Evolutionary conservation across 2,797 vertebrate genomes (phyloP), one percentile per base, ranked within the genome.

Genomic region (Peromyscus nudipes): DNA sequence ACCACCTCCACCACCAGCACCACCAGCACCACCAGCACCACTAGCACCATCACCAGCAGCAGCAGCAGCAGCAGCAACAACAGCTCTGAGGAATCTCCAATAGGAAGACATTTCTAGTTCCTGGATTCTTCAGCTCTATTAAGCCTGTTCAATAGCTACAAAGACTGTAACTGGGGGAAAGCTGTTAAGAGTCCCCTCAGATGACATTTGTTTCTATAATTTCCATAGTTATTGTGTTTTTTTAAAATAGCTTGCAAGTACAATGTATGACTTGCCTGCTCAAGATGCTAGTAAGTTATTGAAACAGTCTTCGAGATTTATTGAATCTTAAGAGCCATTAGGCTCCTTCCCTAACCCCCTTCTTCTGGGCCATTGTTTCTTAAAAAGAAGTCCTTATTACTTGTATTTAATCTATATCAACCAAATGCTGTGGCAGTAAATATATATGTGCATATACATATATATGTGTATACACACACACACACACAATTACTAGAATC

Each of bases 281-380:
- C 69, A 69, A 79, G 37, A 55, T 76, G 29, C 82, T 82, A 46
- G 17, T 80, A 96, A 80, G 34, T 92, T 92, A 81, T 11, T 65
- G 46, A 97, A 97, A 73, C 19, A 34, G 43, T 79, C 77, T 89
- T 83, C 31, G 79, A 92, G 77, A 88, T 91, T 94, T 31, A 71
- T 14, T 52, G 4, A 29, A 2, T 89, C 8, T 94, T 69, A 49
- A 31, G 93, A 85, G 19, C 92, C 40, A 79, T 34, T 71, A 89
- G 71, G 13, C 13, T 90, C 7, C 23, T 21, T n/a, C 0, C 17
- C 25, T 31, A 4, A 23, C 29, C 82, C 40, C 1, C 34, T 79
- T 93, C 71, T 49, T 79, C 9, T 40, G 71, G 13, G 23, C 10
- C 25, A 65, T 77, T 75, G 4, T 92, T 95, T 84, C 57, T 85